Evolutionary conservation across 1,140 invertebrate species (phyloP).

Genomic region (Tenebrio molitor): DNA sequence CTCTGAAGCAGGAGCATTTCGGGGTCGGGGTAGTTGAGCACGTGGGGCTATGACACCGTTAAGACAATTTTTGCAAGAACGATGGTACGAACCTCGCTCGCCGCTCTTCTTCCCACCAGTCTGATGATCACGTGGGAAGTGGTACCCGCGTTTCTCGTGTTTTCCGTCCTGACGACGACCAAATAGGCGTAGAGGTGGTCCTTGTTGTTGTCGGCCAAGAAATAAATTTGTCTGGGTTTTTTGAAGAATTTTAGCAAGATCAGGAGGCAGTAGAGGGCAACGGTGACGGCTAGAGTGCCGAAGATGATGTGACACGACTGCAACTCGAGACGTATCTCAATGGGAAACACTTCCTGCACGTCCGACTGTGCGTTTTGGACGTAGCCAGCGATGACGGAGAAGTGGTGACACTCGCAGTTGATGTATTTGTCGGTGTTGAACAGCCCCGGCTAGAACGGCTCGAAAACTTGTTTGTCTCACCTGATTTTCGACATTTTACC

Average conservation of each 20-base stretch:
- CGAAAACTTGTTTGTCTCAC: background rate
- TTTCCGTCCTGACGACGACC: conserved; percentile 6
- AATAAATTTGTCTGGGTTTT: background rate
- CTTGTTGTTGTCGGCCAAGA: background rate
- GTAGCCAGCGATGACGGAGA: conserved; percentile 6
- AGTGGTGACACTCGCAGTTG: conserved; percentile 3
- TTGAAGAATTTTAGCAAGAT: background rate
- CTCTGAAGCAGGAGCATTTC: background rate
- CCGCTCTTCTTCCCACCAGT: background rate
- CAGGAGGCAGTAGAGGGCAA: background rate
- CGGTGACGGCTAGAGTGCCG: background rate
- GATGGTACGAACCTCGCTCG: conserved; percentile 1
- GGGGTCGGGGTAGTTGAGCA: conserved; percentile 1
- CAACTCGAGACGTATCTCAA: background rate
- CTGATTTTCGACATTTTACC: background rate
- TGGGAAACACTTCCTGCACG: background rate
- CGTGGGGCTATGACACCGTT: too few relatives aligned
- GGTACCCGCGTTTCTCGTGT: background rate
- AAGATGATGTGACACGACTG: conserved; percentile 22
- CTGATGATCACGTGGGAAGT: conserved; percentile 4
- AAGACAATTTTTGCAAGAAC: too few relatives aligned
- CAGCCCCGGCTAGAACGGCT: background rate
- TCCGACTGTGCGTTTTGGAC: background rate
- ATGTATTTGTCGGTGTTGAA: background rate
- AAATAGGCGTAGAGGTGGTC: conserved; percentile 8